phyloP scores from a whole-genome alignment of 1,140 invertebrate genomes.

The Bactericera cockerelli region DNA sequence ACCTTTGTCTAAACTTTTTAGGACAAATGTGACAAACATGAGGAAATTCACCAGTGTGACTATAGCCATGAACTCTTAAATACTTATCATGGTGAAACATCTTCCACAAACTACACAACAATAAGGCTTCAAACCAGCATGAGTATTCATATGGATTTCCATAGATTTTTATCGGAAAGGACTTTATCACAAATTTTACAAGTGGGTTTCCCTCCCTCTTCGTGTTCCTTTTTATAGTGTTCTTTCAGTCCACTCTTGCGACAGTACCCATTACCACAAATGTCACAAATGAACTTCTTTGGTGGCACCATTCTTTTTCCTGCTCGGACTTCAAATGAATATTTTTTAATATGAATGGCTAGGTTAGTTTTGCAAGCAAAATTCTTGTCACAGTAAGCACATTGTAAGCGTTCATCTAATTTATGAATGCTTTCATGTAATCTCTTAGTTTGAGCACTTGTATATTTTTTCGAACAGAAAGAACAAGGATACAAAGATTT shows the following conservation, averaged over 20 bases:
- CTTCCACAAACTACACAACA: slow-evolving; percentile 53
- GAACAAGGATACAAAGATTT: neutral
- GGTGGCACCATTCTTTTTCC: neutral
- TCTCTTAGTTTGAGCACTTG: neutral
- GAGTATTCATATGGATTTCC: slow-evolving; percentile 49
- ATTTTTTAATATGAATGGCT: neutral
- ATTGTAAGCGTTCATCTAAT: neutral
- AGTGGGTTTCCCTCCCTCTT: neutral
- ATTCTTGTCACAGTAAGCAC: neutral
- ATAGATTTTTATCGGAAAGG: slow-evolving; percentile 15
- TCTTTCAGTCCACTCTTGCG: slow-evolving; percentile 78
- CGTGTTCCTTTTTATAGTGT: slow-evolving; percentile 30
- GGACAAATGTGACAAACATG: slow-evolving; percentile 56
- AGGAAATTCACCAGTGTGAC: slow-evolving; percentile 30
- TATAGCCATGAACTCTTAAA: slow-evolving; percentile 32
- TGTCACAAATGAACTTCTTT: slow-evolving; percentile 45
- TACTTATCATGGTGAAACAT: slow-evolving; percentile 20
- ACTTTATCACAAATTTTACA: slow-evolving; percentile 15
- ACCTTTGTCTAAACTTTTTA: slow-evolving; percentile 42
- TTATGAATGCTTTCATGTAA: neutral
- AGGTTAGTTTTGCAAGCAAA: neutral
- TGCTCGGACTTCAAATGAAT: neutral
- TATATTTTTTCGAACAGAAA: neutral
- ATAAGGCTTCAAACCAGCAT: slow-evolving; percentile 64
- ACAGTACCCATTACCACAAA: slow-evolving; percentile 75